These are phyloP conservation scores for Batillaria attramentaria DNA, from an alignment of 1,140 invertebrate genomes.

Conservation along the genomic window DNA sequence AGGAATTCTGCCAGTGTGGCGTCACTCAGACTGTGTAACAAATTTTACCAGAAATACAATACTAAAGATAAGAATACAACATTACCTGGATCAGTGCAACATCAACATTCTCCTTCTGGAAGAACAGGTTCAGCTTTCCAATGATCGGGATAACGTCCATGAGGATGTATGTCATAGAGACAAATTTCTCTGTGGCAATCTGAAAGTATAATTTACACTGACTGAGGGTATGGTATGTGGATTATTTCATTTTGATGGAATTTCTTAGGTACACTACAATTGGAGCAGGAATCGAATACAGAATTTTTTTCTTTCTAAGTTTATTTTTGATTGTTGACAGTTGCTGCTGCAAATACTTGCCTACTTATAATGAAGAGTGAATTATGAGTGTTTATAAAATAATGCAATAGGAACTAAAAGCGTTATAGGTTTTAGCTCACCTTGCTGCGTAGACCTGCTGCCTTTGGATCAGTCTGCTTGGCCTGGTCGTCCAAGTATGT, in stretches of 20 bases:
- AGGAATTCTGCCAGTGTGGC: background rate
- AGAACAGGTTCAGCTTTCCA: background rate
- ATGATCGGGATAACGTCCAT: background rate
- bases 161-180: background rate
- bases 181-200: constrained; percentile 11
- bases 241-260: background rate
- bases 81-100: background rate
- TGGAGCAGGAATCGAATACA: too few species aligned
- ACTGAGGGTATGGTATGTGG: background rate
- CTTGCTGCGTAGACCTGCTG: background rate
- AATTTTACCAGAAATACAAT: background rate
- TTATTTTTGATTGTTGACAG: background rate
- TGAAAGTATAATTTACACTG: constrained; percentile 25
- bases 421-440: background rate
- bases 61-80: background rate
- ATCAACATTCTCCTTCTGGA: background rate
- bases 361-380: too few species aligned
- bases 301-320: background rate
- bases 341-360: background rate
- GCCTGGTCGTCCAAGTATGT: constrained; percentile 20
- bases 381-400: too few species aligned
- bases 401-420: too few species aligned
- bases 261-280: too few species aligned
- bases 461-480: background rate
- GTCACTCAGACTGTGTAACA: background rate